These are phyloP conservation scores for Margaritifera margaritifera DNA, from an alignment of 2,888 invertebrate genomes.

Conservation along the genomic window DNA sequence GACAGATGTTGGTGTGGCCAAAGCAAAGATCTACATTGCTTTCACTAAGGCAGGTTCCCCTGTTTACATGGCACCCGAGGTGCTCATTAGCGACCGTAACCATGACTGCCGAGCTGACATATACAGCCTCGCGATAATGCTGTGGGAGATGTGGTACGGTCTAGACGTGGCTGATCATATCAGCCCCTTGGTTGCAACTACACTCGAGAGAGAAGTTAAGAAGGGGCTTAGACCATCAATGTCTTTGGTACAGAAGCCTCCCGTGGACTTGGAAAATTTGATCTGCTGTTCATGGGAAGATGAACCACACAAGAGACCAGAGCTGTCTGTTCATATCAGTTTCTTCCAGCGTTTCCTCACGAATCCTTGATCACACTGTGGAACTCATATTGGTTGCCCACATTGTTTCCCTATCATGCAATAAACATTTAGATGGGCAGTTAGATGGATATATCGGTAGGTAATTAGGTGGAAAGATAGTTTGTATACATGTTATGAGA, in stretches of 20 bases:
- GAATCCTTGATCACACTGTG: too few relatives aligned
- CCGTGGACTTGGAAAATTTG: slow-evolving; percentile 38
- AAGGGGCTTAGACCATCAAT: slow-evolving; percentile 49
- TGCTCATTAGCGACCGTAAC: slow-evolving; percentile 39
- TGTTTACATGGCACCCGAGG: slow-evolving; percentile 58
- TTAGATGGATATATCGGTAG: too few relatives aligned
- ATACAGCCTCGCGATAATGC: slow-evolving; percentile 42
- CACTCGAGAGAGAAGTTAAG: slow-evolving; percentile 42
- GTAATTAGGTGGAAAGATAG: too few relatives aligned
- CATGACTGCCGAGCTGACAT: slow-evolving; percentile 52
- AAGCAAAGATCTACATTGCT: slow-evolving; percentile 44
- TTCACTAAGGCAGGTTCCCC: slow-evolving; percentile 51
- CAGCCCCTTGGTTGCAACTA: slow-evolving; percentile 26
- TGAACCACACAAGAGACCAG: slow-evolving; percentile 35
- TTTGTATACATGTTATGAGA: too few relatives aligned
- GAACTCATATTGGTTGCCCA: too few relatives aligned
- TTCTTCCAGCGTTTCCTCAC: too few relatives aligned
- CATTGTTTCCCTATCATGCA: too few relatives aligned
- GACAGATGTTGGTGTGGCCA: slow-evolving; percentile 56
- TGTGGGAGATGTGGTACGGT: slow-evolving; percentile 63
- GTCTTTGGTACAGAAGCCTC: slow-evolving; percentile 35
- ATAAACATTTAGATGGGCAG: too few relatives aligned
- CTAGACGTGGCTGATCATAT: slow-evolving; percentile 50
- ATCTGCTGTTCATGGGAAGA: slow-evolving; percentile 44
- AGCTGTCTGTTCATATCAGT: neutral